Base-by-base conservation (phyloP, 2,113 vertebrate genomes). In the Sinocyclocheilus rhinocerous region DNA sequence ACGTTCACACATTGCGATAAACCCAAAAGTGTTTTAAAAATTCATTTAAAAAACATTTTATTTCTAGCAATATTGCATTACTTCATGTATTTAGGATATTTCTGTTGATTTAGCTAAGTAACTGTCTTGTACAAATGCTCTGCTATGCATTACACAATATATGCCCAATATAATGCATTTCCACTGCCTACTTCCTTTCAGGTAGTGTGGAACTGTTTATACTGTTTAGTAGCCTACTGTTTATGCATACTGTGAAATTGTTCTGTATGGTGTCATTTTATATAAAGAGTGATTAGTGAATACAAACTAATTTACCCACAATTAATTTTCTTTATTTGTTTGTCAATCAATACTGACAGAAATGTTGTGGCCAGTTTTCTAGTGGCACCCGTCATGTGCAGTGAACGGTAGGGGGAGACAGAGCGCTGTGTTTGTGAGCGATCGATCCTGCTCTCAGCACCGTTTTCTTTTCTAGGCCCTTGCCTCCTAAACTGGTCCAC, bases 371-470 rank as follows among this genome's bases (percentile, higher is more conserved):
- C 12, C 42, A 4, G 26, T 55, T 33, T 18, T 29, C 45, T 55
- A 0, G 24, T 11, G 24, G n/a, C 48, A 20, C 13, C 65, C 61
- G 13, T 63, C 18, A 18, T 11, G n/a, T 26, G 13, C 50, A 22
- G 55, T 73, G 65, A 83, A 59, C 88, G 86, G 84, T 48, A 90
- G 90, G 85, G 59, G 90, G 90, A 84, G 85, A 85, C 90, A 90
- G 63, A 86, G 72, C 15, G 42, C 83, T 80, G 33, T 70, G 42
- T 76, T 82, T 63, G 50, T 15, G 9, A 76, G 72, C 1, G 22
- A 75, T 59, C 57, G 50, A 18, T 45, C 45, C 26, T 57, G 13
- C 45, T 65, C 16, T 81, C 83, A 76, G 72, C 82, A 82, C 87
- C 83, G 87, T 82, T 85, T 80, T 72, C 72, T 70, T 88, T 85